Evolutionary conservation across 2,113 vertebrate species (phyloP).

Genomic region (Himantopus leucocephalus): DNA sequence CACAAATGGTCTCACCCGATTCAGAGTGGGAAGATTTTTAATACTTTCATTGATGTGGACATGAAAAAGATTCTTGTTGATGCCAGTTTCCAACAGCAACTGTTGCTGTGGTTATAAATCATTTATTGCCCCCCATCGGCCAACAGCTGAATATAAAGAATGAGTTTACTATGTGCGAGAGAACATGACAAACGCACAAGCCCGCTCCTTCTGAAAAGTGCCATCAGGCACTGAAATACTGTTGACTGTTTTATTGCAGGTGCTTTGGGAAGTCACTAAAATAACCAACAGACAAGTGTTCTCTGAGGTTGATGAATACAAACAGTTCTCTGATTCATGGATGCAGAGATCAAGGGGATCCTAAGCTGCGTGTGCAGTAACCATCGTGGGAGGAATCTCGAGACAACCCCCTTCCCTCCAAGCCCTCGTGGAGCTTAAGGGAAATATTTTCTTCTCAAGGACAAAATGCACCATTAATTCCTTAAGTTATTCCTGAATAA

Average conservation of each 20-base stretch:
- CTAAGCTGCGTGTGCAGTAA: background rate
- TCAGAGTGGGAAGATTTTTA: background rate
- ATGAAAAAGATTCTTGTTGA: slow-evolving; percentile 54
- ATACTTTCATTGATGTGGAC: background rate
- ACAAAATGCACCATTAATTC: background rate
- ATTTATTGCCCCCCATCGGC: slow-evolving; percentile 32
- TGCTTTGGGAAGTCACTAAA: background rate
- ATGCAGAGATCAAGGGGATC: background rate
- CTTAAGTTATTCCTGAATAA: background rate
- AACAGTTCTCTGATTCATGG: background rate
- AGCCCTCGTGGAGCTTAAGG: background rate
- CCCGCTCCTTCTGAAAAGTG: background rate
- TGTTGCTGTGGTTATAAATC: slow-evolving; percentile 70
- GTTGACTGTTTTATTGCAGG: background rate
- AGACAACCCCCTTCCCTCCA: background rate
- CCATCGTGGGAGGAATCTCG: background rate
- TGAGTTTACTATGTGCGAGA: background rate
- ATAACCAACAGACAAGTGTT: background rate
- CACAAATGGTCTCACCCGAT: background rate
- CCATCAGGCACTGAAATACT: background rate
- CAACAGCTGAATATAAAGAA: slow-evolving; percentile 40
- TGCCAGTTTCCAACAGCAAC: slow-evolving; percentile 58
- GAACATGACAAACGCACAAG: background rate
- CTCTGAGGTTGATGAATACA: background rate
- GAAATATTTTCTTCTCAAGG: background rate